Evolutionary conservation across 2,113 vertebrate species (phyloP).

Genomic region (Collichthys lucidus): DNA sequence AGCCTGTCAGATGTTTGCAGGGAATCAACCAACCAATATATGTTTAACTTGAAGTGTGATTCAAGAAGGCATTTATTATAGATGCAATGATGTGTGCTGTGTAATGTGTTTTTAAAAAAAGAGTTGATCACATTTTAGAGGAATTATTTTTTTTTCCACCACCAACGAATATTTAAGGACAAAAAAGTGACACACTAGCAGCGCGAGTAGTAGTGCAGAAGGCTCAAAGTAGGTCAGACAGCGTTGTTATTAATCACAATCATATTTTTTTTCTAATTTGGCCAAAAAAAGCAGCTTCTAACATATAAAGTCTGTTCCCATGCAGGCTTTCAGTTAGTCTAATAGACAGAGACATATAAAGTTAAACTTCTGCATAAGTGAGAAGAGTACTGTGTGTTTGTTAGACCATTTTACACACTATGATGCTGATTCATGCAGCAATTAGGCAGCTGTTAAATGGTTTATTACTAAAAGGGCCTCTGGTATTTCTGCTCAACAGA

Average conservation of each 20-base stretch:
- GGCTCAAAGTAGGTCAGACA: neutral
- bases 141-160: neutral
- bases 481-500: slow-evolving; percentile 64
- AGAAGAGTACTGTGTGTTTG: slow-evolving; percentile 4
- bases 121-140: neutral
- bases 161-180: slow-evolving; percentile 4
- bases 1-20: slow-evolving; percentile 36
- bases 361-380: slow-evolving; percentile 14
- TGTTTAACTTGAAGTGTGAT: slow-evolving; percentile 29
- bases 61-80: slow-evolving; percentile 10
- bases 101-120: neutral
- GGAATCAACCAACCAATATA: slow-evolving; percentile 20
- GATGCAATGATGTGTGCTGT: neutral
- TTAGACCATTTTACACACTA: slow-evolving; percentile 38
- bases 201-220: neutral
- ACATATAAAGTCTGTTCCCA: neutral
- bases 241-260: neutral
- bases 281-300: slow-evolving; percentile 6
- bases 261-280: slow-evolving; percentile 34
- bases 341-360: neutral
- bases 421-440: slow-evolving; percentile 59
- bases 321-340: slow-evolving; percentile 1
- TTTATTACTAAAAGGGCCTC: slow-evolving; percentile 61
- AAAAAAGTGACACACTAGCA: neutral
- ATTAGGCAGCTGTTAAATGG: slow-evolving; percentile 73